Evolutionary conservation across 2,797 vertebrate genomes (phyloP), one percentile per base, ranked within the genome.

Genomic region (Huso huso): DNA sequence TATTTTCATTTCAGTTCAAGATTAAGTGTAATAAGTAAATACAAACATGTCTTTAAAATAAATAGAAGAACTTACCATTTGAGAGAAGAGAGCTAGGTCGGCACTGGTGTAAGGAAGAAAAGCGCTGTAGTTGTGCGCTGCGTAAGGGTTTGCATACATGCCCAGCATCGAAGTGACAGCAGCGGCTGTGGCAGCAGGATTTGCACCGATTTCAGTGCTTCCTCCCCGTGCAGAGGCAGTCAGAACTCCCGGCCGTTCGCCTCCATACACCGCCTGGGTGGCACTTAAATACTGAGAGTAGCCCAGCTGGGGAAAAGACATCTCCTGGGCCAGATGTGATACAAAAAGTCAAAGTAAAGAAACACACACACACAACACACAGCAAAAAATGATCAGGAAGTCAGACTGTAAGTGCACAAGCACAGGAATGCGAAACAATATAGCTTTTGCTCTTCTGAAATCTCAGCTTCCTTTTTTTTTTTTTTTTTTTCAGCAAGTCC

Each of bases 301-400:
- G 77, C 95, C 95, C 83, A 97, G 87, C 90, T 97, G 95, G 75
- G 95, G 93, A 84, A 96, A 97, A 90, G 95, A 94, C 95, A 96
- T 97, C 84, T 93, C 92, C 84, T 78, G 77, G 69, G 75, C 81
- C 81, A 75, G 75, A 77, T 71, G 75, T 37, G 71, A 66, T 70
- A 74, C 74, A 18, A 18, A 81, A 75, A 82, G 75, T 53, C 23
- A 66, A 77, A 65, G 72, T 52, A 70, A 66, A 74, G 73, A 72
- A 53, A 37, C 23, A 37, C 23, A 37, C 23, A 37, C 23, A 37
- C 23, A 37, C 23, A 37, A 76, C 76, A 75, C 74, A 83, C 78
- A 76, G 73, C 63, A 10, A 15, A 10, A 48, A 4, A 8, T 9
- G 7, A 23, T 9, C 63, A 66, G 75, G 75, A 71, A 86, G 72